Conservation (phyloP, 2,888 invertebrate species). For the Cancer borealis region DNA sequence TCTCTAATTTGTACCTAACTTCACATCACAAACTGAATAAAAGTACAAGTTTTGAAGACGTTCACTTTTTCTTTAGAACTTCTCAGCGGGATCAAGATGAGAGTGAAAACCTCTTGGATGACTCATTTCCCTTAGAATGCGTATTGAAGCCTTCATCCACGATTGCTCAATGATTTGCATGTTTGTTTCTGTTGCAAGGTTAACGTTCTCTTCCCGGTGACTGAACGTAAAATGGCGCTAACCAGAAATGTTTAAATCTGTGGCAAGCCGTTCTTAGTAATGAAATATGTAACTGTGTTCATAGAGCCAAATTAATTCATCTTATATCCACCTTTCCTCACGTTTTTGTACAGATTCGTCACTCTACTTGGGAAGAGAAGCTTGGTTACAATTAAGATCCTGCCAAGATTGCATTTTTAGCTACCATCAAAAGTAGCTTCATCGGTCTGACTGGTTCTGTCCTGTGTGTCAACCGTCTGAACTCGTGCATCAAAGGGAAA, state of each 20-base stretch:
- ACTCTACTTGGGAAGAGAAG: no score
- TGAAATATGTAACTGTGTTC: no score
- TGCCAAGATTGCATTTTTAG: no score
- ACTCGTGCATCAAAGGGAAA: no score
- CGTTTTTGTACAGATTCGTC: no score
- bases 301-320: no score
- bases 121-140: background rate
- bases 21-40: background rate
- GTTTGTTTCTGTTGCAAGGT: background rate
- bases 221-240: background rate
- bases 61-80: background rate
- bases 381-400: no score
- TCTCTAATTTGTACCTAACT: no score
- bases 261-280: background rate
- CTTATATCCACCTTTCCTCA: no score
- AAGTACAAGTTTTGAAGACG: background rate
- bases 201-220: background rate
- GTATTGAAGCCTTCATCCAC: background rate
- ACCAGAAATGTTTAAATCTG: background rate
- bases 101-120: slow-evolving; percentile 5
- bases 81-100: background rate
- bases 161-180: background rate
- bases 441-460: no score
- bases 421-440: no score
- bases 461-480: no score